Evolutionary conservation across 2,113 vertebrate species (phyloP), one percentile per base, ranked within the genome.

Genomic region (Speoplatyrhinus poulsoni): DNA sequence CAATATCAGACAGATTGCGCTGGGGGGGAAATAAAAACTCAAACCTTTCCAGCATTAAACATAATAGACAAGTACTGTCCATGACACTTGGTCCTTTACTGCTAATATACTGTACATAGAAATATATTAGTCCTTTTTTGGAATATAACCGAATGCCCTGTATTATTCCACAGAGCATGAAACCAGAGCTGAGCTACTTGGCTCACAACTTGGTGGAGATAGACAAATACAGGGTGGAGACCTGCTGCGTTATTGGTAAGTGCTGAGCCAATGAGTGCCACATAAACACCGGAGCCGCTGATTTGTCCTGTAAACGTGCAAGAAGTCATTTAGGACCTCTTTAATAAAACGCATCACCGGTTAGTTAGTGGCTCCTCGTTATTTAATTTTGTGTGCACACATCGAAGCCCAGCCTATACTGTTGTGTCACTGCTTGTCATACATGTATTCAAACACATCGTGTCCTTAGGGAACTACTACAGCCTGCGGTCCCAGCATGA

Each of bases 211-310:
- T 99, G 64, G 98, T 97, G 85, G 98, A 99, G 81, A 99, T 99
- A 59, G 98, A 99, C 93, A 99, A 99, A 87, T 99, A 99, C 69
- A 92, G 97, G 84, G 98, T 99, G 79, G 98, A 99, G 90, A 99
- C 98, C 0, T 99, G 98, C 88, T 99, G 97, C 67, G 98, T 99
- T 26, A 99, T 99, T 46, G 98, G 98, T 99, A 87, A 95, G 89
- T 48, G 32, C 12, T 3, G 9, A 68, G 13, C 2, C 13, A 26
- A 26, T 26, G 26, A 47, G 26, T 62, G 32, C 5, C 9, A 52
- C 9, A 52, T 11, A 15, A 12, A 12, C 49, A 11, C 11, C 9
- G 49, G 13, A 11, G 13, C 4, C 49, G 3, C 49, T 52, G 11
- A 52, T 52, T 9, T 52, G 13, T 52, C 6, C 49, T 52, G 13